phyloP scores from a whole-genome alignment of 2,113 vertebrate genomes.

The Microcebus jonahi region DNA sequence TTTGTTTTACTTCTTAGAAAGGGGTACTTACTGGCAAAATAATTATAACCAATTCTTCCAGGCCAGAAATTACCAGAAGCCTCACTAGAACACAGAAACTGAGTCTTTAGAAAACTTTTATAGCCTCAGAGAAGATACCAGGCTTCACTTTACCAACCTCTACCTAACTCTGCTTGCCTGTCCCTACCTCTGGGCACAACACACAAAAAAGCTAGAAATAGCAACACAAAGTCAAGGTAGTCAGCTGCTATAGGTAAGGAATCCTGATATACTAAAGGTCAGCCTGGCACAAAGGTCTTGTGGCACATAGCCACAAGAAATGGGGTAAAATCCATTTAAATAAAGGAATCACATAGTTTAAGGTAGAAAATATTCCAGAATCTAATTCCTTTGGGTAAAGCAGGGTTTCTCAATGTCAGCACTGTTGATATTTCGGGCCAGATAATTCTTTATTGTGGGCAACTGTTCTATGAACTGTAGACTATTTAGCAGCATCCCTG shows the following conservation, averaged over 20 bases:
- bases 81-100: neutral
- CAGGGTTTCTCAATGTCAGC: neutral
- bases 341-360: neutral
- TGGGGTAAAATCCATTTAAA: neutral
- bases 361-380: neutral
- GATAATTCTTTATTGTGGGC: neutral
- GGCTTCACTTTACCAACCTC: neutral
- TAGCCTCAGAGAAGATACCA: neutral
- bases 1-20: slow-evolving; percentile 48
- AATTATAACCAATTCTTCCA: neutral
- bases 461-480: neutral
- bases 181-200: neutral
- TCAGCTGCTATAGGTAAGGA: neutral
- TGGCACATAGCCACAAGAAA: neutral
- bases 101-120: neutral
- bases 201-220: neutral
- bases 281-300: neutral
- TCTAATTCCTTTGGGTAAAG: neutral
- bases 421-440: neutral
- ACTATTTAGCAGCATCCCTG: neutral
- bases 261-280: neutral
- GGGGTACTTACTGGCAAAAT: slow-evolving; percentile 21
- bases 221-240: neutral
- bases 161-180: neutral
- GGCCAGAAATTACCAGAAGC: slow-evolving; percentile 18